Evolutionary conservation across 2,888 invertebrate species (phyloP), one percentile per base, ranked within the genome.

Genomic region (Rapana venosa): DNA sequence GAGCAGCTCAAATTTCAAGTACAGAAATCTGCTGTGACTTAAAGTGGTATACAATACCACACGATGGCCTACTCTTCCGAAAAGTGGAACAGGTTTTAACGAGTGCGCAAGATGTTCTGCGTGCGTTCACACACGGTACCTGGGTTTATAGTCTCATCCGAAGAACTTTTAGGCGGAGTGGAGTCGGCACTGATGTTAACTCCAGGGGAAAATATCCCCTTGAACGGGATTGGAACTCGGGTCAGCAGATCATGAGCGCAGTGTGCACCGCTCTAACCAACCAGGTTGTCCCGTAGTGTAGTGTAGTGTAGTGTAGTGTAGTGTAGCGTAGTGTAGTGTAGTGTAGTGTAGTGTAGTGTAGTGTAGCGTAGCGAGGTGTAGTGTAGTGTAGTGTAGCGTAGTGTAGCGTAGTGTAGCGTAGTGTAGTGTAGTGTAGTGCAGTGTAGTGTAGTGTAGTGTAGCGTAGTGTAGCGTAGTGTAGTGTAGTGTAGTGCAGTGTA

Each of bases 341-440:
- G 83, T 36, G 35, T 32, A 36, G 83, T 83, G 30, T 83, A 32
- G 6, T 83, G 35, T 83, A 32, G 83, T 83, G 30, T 36, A 32
- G 83, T 15, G 6, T 83, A 15, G 83, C 30, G 47, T 83, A 22
- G 83, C 30, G 83, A 15, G 35, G 35, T 83, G 35, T 22, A 22
- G 83, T 83, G 47, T 83, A 15, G 83, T 83, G 83, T 83, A 22
- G 83, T 83, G 47, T 83, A 22, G 32, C 22, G 83, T 83, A 15
- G 83, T 83, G 47, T 36, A 22, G 83, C 32, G 35, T 83, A 36
- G 83, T 22, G 32, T 36, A 22, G 83, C 22, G 83, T 83, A 15
- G 83, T 83, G 47, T 36, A 22, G 83, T 83, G 83, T 83, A 22
- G 83, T 83, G 30, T 36, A 22, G 47, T 32, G 35, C 32, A 6